phyloP scores from a whole-genome alignment of 2,797 vertebrate species.

The Pseudochirops corinnae region DNA sequence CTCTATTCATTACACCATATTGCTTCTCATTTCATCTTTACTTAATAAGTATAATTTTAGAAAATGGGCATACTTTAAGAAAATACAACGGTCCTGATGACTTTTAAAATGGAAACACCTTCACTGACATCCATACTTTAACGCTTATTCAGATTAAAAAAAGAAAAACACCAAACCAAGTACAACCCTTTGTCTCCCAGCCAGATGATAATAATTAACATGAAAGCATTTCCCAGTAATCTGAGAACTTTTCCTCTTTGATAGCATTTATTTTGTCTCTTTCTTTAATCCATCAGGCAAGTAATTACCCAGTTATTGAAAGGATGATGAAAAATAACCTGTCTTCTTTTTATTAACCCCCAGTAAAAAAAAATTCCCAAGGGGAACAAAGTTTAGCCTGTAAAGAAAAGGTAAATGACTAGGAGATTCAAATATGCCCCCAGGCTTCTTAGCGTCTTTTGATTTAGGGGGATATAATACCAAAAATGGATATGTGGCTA shows the following conservation, averaged over 20 bases:
- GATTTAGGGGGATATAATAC: conserved; percentile 18
- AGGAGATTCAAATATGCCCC: conserved; percentile 24
- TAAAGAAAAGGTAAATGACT: conserved; percentile 48
- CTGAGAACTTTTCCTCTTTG: background rate
- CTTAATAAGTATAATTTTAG: conserved; percentile 19
- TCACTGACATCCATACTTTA: background rate
- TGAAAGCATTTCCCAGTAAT: background rate
- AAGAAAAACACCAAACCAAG: background rate
- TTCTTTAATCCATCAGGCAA: background rate
- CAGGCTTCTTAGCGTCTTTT: conserved; percentile 28
- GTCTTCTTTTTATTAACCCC: background rate
- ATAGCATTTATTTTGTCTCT: background rate
- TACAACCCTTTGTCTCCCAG: background rate
- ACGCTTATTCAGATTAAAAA: background rate
- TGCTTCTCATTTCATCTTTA: background rate
- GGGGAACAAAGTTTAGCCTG: conserved; percentile 1
- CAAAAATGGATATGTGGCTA: conserved; percentile 59
- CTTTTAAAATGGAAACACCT: background rate
- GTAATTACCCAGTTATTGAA: background rate
- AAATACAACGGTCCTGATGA: background rate
- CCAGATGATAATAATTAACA: background rate
- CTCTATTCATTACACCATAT: background rate
- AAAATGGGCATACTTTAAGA: background rate
- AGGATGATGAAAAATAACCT: background rate
- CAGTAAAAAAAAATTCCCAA: background rate